phyloP scores from a whole-genome alignment of 1,140 invertebrate species.

The Camponotus pennsylvanicus region DNA sequence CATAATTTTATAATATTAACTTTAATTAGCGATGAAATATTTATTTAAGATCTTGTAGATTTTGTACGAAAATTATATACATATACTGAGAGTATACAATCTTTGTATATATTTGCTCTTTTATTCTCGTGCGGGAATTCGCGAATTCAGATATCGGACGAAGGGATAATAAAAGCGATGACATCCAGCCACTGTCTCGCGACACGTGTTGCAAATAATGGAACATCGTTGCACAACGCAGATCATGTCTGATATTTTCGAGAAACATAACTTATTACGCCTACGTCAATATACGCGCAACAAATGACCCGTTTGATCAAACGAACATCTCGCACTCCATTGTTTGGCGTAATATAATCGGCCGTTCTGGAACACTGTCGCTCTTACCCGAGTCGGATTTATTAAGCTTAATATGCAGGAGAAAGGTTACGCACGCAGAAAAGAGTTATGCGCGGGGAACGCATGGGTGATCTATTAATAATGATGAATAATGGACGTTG shows the following conservation, averaged over 20 bases:
- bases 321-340: slow-evolving; percentile 39
- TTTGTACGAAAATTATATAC: too few relatives aligned
- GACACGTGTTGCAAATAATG: slow-evolving; percentile 49
- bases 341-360: slow-evolving; percentile 51
- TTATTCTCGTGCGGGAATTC: background rate
- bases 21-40: background rate
- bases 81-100: background rate
- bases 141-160: slow-evolving; percentile 2
- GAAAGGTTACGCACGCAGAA: slow-evolving; percentile 51
- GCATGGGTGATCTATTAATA: slow-evolving; percentile 60
- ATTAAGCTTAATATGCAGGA: slow-evolving; percentile 61
- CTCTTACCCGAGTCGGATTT: slow-evolving; percentile 35
- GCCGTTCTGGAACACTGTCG: slow-evolving; percentile 41
- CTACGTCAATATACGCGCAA: slow-evolving; percentile 45
- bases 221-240: slow-evolving; percentile 55
- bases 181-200: slow-evolving; percentile 20
- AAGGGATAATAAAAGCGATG: slow-evolving; percentile 58
- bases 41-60: background rate
- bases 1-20: background rate
- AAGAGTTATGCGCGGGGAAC: slow-evolving; percentile 10
- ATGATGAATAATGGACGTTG: slow-evolving; percentile 59
- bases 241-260: slow-evolving; percentile 67
- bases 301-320: slow-evolving; percentile 62
- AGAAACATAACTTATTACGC: slow-evolving; percentile 65
- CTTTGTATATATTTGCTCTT: background rate